Evolutionary conservation across 1,140 invertebrate species (phyloP), one percentile per base, ranked within the genome.

Genomic region (Antheraea pernyi): DNA sequence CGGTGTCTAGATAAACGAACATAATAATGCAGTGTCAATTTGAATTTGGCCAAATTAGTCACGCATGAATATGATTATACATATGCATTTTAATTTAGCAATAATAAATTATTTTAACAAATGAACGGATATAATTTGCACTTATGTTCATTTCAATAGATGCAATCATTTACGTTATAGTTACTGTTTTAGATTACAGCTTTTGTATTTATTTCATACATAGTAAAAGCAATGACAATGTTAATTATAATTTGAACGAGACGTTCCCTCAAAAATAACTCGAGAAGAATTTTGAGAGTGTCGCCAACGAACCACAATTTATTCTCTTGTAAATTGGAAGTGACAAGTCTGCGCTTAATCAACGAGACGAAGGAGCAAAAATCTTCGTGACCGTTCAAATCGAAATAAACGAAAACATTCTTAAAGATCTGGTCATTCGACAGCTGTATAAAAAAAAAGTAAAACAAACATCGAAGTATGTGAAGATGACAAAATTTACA

Each of bases 21-120:
- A 80, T 83, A 80, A 78, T 84, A 86, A 88, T 88, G 81, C 84
- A 77, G 84, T 73, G 70, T 72, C 72, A 62, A 66, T 70, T 71
- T 76, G 69, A 78, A 80, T 80, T 71, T 67, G 71, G 74, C 75
- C 79, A 79, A 84, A 83, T 85, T 85, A 84, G 80, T 63, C 58
- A 76, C 73, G 76, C 71, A 71, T 75, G 72, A 78, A 66, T 75
- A 36, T 65, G 67, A 61, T 76, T 73, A 70, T 69, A 74, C 39
- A 7, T 42, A 2, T 76, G 75, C 69, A 65, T 73, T 75, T 72
- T 72, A 9, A 8, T 53, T 53, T 53, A 7, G 46, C 13, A 53
- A 42, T 42, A 30, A 30, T 30, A 30, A 30, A 30, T 30, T 30
- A 4, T 30, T 30, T 30, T 30, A 2, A 30, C 22, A 30, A 30